A percentile compares a stretch with the other conserved stretches of the same genome.
Evolutionary conservation across 2,113 vertebrate species (phyloP).

Genomic region (Erinaceus europaeus): DNA sequence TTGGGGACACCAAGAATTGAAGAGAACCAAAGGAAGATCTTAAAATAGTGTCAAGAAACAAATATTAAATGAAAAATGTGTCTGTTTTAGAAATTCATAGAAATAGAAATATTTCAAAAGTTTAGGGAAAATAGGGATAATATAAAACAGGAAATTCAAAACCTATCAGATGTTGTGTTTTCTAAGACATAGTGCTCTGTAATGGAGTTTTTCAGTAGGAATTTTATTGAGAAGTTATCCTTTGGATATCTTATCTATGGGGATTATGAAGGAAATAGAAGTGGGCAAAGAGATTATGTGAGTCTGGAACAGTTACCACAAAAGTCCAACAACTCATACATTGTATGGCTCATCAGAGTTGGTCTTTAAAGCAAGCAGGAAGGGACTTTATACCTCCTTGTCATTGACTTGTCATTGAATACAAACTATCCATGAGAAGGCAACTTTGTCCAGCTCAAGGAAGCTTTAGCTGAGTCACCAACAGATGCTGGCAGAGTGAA

Average conservation of each 20-base stretch:
- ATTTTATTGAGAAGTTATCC: not conserved
- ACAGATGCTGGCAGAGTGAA: not conserved
- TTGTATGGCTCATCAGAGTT: not conserved
- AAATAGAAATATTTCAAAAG: not conserved
- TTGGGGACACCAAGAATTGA: not conserved
- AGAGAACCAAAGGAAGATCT: not conserved
- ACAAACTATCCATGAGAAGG: not conserved
- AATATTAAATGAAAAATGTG: not conserved
- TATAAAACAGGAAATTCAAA: not conserved
- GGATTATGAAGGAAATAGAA: not conserved
- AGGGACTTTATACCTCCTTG: accelerated
- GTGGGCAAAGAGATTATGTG: accelerated
- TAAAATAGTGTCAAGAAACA: not conserved
- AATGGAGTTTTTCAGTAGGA: not conserved
- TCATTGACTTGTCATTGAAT: not conserved
- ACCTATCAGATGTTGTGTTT: not conserved
- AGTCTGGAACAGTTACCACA: not conserved
- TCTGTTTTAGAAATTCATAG: not conserved
- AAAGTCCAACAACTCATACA: not conserved
- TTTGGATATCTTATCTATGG: not conserved
- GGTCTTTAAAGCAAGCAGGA: not conserved
- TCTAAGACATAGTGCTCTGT: not conserved
- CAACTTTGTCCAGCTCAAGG: not conserved
- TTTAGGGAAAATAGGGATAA: not conserved
- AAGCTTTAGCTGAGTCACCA: not conserved